phyloP scores from a whole-genome alignment of 92 coral and sea anemone species.

The Nematostella vectensis region DNA sequence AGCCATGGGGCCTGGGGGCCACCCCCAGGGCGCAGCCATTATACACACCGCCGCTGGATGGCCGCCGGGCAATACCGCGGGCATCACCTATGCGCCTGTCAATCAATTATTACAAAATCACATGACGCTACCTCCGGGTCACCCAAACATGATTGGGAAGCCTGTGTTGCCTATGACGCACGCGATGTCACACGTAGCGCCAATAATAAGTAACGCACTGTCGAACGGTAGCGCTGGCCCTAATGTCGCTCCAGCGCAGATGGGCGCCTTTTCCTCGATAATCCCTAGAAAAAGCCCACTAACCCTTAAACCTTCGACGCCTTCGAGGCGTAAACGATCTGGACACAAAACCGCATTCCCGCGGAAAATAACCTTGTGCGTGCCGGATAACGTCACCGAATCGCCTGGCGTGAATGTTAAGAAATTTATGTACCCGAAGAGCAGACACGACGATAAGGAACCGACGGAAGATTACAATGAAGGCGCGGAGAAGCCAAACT shows the following conservation, averaged over 20 bases:
- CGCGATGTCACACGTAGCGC: conserved; percentile 22
- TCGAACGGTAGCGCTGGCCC: conserved; percentile 14
- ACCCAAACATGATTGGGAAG: conserved; percentile 14
- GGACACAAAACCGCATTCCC: conserved; percentile 66
- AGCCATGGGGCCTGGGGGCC: conserved; percentile 26
- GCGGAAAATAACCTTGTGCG: conserved; percentile 54
- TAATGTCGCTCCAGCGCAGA: conserved; percentile 17
- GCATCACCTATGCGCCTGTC: conserved; percentile 27
- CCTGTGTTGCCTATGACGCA: conserved; percentile 13
- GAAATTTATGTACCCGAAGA: conserved; percentile 32
- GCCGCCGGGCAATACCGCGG: conserved; percentile 22
- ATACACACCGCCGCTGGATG: conserved; percentile 23
- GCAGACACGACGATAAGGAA: conserved; percentile 4
- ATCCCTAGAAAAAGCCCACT: conserved; percentile 39
- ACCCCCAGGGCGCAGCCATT: conserved; percentile 26
- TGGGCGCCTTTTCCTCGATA: conserved; percentile 12
- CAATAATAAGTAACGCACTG: conserved; percentile 26
- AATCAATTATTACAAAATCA: conserved; percentile 27
- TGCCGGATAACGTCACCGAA: conserved; percentile 42
- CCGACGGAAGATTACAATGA: conserved; percentile 5
- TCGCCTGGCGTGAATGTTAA: conserved; percentile 36
- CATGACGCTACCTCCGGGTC: conserved; percentile 7
- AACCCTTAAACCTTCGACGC: conserved; percentile 34
- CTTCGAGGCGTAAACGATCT: conserved; percentile 66
- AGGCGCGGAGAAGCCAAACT: conserved; percentile 13